Evolutionary conservation across 1,140 invertebrate genomes (phyloP), one percentile per base, ranked within the genome.

Genomic region (Bombus breviceps): DNA sequence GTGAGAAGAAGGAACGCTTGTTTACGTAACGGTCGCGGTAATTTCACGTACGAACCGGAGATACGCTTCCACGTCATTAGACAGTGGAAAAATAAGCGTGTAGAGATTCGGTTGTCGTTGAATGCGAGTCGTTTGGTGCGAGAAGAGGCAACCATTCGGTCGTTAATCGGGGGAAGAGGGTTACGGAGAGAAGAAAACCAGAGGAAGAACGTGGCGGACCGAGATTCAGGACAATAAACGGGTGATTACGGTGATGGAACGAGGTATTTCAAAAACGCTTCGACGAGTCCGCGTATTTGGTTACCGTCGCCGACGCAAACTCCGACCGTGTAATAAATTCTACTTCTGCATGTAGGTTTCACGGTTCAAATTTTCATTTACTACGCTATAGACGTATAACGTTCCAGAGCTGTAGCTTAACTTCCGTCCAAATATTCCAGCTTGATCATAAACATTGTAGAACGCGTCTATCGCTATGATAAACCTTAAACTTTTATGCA

Each of bases 1-100:
- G 25, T 25, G 34, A 69, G 34, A 69, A 59, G 47, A 53, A 69
- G 41, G 4, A 68, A 43, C 64, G 74, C 82, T 83, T 78, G 82
- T 83, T 83, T 83, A 78, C 82, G 82, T 83, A 83, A 83, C 82
- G 22, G 74, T 32, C 43, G n/a, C 43, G 47, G 82, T 83, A 83
- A 83, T 83, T 76, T 69, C 81, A 39, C 75, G 15, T 41, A 43
- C 68, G 66, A 81, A 18, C 53, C 64, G 64, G 59, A 22, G 64
- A 83, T 83, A 78, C 74, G 41, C 73, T 57, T 78, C 74, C 82
- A 41, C 64, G 74, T 78, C 62, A 77, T 78, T 77, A 78, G 74
- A 78, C 62, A 15, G 37, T 18, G 53, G 64, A 32, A 69, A 83
- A 77, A 83, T 53, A 77, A 37, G 43, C 41, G n/a, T 18, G 43